Conservation (phyloP, 2,113 vertebrate genomes). For the Tragelaphus imberbis region DNA sequence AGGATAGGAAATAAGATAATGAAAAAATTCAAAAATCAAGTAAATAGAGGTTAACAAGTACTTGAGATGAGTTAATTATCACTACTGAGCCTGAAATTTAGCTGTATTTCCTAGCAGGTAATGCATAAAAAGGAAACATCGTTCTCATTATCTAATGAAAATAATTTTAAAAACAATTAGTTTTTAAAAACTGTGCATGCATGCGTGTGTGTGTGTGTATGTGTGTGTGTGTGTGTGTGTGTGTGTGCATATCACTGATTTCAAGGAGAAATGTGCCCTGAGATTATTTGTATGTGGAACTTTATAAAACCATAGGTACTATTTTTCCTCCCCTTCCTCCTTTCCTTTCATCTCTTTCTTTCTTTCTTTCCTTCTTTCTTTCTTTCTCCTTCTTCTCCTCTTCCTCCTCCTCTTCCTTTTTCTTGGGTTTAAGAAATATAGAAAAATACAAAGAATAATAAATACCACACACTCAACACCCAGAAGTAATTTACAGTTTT, state of each 20-base stretch:
- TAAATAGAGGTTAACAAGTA: slow-evolving; percentile 31
- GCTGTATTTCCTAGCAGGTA: slow-evolving; percentile 29
- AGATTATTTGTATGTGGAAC: neutral
- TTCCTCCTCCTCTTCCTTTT: neutral
- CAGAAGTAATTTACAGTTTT: neutral
- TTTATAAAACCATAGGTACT: neutral
- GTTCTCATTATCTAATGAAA: slow-evolving; percentile 47
- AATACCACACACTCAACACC: neutral
- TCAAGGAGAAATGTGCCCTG: neutral
- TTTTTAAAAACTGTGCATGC: neutral
- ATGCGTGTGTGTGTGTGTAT: neutral
- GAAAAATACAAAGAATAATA: slow-evolving; percentile 2
- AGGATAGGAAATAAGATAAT: neutral
- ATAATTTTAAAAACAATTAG: slow-evolving; percentile 44
- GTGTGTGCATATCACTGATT: neutral
- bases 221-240: neutral
- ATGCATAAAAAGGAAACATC: slow-evolving; percentile 31
- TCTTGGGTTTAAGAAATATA: neutral
- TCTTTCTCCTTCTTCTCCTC: neutral
- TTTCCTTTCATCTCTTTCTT: neutral
- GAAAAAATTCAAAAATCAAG: neutral
- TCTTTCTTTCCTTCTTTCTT: neutral
- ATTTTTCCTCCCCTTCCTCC: neutral
- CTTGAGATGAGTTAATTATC: slow-evolving; percentile 52
- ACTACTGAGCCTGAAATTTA: slow-evolving; percentile 26